Conservation (phyloP, 1,140 invertebrate genomes). For the Oncopeltus fasciatus region DNA sequence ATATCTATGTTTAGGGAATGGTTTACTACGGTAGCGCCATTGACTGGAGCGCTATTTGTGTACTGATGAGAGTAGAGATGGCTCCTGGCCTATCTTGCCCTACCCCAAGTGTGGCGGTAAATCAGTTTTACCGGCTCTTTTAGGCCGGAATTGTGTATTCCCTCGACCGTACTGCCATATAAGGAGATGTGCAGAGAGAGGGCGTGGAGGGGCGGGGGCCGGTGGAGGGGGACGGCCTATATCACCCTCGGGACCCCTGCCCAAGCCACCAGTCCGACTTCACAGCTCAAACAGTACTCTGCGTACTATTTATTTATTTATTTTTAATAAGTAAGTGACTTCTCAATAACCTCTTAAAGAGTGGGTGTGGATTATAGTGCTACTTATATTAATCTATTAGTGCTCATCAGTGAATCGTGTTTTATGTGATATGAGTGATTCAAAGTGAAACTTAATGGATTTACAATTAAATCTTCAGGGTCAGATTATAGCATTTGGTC, state of each 20-base stretch:
- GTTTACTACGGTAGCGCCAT: no score
- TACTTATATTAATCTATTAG: no score
- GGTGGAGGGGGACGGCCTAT: conserved; percentile 13
- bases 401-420: no score
- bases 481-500: no score
- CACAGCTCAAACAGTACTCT: background rate
- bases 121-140: background rate
- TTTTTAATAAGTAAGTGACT: conserved; percentile 26
- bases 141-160: background rate
- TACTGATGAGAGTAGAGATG: no score
- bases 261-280: conserved; percentile 16
- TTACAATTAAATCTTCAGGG: no score
- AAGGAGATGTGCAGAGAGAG: conserved; percentile 38
- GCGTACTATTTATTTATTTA: conserved; percentile 16
- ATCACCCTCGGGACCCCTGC: conserved; percentile 12
- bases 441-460: no score
- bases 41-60: no score
- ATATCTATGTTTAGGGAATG: no score
- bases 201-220: conserved; percentile 23
- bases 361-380: conserved; percentile 9
- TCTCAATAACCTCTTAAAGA: background rate
- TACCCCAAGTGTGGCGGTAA: background rate
- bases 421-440: no score
- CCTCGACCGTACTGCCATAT: conserved; percentile 33
- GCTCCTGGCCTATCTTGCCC: no score